A percentile compares a stretch with the other conserved stretches of the same genome.
Evolutionary conservation across 2,888 invertebrate genomes (phyloP).

Genomic region (Autographa pulchrina): DNA sequence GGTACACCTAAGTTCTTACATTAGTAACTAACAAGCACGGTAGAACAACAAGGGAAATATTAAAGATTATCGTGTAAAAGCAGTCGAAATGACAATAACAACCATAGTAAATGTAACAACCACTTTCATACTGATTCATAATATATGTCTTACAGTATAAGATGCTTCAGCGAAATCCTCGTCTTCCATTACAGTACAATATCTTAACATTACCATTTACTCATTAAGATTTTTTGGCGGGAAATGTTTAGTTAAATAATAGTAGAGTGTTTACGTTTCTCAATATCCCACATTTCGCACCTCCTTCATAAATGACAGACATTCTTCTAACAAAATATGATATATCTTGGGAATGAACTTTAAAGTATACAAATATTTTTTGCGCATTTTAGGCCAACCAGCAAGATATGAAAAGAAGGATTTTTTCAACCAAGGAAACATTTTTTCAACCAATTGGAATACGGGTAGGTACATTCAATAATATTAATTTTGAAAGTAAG

Average conservation of each 20-base stretch:
- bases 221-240: background rate
- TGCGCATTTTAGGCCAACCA: constrained; percentile 35
- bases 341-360: background rate
- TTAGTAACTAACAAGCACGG: constrained; percentile 68
- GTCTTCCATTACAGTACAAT: constrained; percentile 22
- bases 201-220: constrained; percentile 7
- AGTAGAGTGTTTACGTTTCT: background rate
- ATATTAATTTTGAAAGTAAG: background rate
- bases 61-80: constrained; percentile 72
- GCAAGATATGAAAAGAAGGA: background rate
- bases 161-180: constrained; percentile 39
- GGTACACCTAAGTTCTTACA: constrained; percentile 57
- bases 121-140: constrained; percentile 66
- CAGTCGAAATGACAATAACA: constrained; percentile 77
- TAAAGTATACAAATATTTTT: constrained; percentile 3
- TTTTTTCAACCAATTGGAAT: background rate
- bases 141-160: constrained; percentile 45
- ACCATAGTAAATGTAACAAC: constrained; percentile 77
- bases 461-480: background rate
- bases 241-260: constrained; percentile 22
- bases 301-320: background rate
- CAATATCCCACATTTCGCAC: background rate
- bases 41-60: constrained; percentile 70
- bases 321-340: background rate
- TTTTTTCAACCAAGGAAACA: background rate